Evolutionary conservation across 2,797 vertebrate genomes (phyloP), one percentile per base, ranked within the genome.

Genomic region (Nannoperca obscura): DNA sequence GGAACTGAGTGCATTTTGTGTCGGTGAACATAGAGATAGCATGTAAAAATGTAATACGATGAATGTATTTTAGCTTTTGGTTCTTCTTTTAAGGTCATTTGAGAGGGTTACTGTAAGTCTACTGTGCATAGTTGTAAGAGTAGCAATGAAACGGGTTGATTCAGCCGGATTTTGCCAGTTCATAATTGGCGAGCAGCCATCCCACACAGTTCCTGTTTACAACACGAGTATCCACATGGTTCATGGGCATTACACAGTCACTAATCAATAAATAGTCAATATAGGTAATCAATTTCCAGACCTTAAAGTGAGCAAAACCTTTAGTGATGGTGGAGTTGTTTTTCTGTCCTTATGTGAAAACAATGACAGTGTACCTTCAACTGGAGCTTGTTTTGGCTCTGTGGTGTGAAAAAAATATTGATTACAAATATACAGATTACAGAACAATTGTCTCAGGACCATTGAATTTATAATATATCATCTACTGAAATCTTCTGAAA

Each of bases 51-150:
- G 72, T 92, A 72, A 84, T 81, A 62, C 71, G 24, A 87, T 90
- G 90, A 92, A 93, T 93, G 90, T 92, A 91, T 74, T 88, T 84
- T 69, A 86, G 79, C 73, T 82, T 88, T 75, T 70, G 54, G 62
- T 78, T 86, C 57, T 69, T 27, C 63, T 19, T 66, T 84, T 79
- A 14, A 55, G 80, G 73, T 84, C 40, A 70, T 70, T 74, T 11
- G 44, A 86, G 83, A 71, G 76, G 71, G 78, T 87, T 44, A 71
- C 67, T 71, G 70, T 87, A 63, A 50, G 82, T 86, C 76, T 52
- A 44, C 61, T 80, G 79, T 81, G 84, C 46, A 52, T 85, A 54
- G 65, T 55, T 71, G 68, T 78, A 19, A 68, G 62, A 71, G 73
- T 82, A 81, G 76, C 77, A 74, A 7, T 73, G 81, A 88, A 70